Evolutionary conservation across 2,113 vertebrate genomes (phyloP).

Genomic region (Oceanodroma tethys): DNA sequence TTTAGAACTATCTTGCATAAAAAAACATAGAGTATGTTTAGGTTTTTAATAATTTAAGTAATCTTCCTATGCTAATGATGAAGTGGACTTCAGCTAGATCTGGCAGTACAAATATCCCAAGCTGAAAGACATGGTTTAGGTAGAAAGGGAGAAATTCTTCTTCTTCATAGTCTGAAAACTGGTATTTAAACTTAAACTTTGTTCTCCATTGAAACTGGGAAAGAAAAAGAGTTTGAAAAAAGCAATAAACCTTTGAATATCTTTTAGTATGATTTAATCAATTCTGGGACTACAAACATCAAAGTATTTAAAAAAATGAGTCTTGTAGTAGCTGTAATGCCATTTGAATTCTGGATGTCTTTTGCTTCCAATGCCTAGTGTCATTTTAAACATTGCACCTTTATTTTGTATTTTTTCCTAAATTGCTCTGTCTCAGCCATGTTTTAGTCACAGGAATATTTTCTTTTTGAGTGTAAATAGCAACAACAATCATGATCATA

Average conservation of each 20-base stretch:
- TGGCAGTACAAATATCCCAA: not conserved
- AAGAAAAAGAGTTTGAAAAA: not conserved
- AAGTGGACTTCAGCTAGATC: not conserved
- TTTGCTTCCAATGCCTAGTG: not conserved
- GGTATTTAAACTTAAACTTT: not conserved
- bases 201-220: not conserved
- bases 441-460: not conserved
- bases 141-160: not conserved
- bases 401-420: not conserved
- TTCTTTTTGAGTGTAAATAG: not conserved
- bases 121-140: not conserved
- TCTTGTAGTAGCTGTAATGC: not conserved
- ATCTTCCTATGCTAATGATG: not conserved
- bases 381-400: not conserved
- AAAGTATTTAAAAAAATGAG: not conserved
- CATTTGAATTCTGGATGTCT: not conserved
- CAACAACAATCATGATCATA: not conserved
- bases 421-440: not conserved
- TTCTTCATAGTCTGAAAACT: not conserved
- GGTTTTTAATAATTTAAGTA: not conserved
- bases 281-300: not conserved
- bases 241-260: not conserved
- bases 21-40: not conserved
- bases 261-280: not conserved
- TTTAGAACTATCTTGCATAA: not conserved